A percentile compares a stretch with the other conserved stretches of the same genome.
Conservation (phyloP, 2,113 vertebrate species). For the rabbit (Oryctolagus cuniculus) region DNA sequence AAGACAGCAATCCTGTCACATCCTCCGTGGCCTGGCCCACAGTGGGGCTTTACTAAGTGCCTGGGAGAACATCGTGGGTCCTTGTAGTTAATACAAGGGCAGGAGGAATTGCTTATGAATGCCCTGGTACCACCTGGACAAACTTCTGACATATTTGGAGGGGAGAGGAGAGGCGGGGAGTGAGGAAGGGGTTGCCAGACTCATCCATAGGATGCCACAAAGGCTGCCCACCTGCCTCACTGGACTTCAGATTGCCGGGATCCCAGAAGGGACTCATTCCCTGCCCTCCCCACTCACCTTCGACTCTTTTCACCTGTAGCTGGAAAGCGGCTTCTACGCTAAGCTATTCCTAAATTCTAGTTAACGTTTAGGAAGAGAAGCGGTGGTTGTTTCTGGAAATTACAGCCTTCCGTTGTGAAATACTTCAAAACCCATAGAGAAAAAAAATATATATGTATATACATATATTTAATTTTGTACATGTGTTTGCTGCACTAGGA, state of each 20-base stretch:
- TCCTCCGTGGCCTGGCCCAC: too few relatives aligned
- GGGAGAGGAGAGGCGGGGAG: background rate
- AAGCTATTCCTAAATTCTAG: background rate
- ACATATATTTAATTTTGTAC: background rate
- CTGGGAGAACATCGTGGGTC: too few relatives aligned
- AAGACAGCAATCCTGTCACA: background rate
- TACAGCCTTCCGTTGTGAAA: background rate
- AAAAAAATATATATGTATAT: background rate
- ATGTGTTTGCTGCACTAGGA: background rate
- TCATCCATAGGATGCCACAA: background rate
- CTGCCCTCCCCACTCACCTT: background rate
- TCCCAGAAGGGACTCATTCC: background rate
- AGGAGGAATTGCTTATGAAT: background rate
- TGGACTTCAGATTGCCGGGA: background rate
- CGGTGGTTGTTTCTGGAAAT: background rate
- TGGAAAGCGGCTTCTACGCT: background rate
- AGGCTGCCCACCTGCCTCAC: background rate
- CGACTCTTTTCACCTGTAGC: background rate
- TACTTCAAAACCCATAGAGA: background rate
- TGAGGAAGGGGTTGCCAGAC: background rate
- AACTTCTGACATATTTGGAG: background rate
- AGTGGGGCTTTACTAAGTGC: background rate
- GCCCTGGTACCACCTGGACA: too few relatives aligned
- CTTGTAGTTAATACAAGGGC: background rate
- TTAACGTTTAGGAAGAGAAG: slow-evolving; percentile 2